A percentile compares a stretch with the other conserved stretches of the same genome.
Conservation (phyloP, 2,797 vertebrate genomes). For the Callimico goeldii region DNA sequence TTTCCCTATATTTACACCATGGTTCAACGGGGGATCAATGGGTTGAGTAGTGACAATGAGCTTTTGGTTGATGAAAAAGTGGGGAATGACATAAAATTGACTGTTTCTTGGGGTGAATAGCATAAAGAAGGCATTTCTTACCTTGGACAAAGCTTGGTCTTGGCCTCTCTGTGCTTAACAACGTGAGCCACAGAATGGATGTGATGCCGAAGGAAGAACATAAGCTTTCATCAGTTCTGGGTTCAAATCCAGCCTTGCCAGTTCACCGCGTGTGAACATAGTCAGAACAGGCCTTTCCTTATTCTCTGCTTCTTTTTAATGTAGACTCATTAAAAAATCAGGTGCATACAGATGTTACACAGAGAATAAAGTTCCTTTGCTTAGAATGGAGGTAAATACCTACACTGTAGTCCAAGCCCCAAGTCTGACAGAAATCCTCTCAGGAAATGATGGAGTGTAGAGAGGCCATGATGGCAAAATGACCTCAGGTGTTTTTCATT, state of each 20-base stretch:
- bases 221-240: background rate
- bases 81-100: background rate
- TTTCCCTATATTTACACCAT: background rate
- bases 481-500: background rate
- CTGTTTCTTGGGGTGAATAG: background rate
- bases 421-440: background rate
- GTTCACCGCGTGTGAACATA: background rate
- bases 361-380: background rate
- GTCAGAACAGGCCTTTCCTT: background rate
- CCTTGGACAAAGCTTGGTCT: background rate
- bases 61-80: background rate
- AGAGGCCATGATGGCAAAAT: background rate
- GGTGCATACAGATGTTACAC: background rate
- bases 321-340: background rate
- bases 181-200: background rate
- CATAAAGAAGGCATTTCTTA: background rate
- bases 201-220: background rate
- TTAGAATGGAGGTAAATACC: background rate
- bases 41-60: background rate
- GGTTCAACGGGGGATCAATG: background rate
- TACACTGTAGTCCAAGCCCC: rapidly evolving
- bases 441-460: background rate
- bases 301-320: background rate
- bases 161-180: background rate
- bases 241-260: background rate